phyloP scores from a whole-genome alignment of 35 echinoderm and acorn worm species.

The Acanthaster planci region DNA sequence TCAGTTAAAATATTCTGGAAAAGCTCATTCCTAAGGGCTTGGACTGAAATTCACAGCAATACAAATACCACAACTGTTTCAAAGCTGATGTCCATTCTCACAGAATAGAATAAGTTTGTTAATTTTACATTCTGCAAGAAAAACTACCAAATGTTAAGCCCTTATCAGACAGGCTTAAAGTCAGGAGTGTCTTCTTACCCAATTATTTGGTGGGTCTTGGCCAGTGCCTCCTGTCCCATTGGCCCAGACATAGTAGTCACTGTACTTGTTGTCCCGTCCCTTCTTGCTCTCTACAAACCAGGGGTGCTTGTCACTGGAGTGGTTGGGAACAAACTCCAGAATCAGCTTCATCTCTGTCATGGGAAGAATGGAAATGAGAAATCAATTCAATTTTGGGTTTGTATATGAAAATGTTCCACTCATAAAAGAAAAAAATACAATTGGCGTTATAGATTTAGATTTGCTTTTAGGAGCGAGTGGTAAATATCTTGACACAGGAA shows the following conservation, averaged over 20 bases:
- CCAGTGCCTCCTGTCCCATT: constrained; percentile 22
- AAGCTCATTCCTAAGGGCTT: no score
- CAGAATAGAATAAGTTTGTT: neutral
- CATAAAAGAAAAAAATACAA: no score
- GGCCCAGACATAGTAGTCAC: constrained; percentile 90
- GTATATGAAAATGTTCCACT: no score
- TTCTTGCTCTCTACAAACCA: constrained; percentile 75
- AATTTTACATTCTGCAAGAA: neutral
- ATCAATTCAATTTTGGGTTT: no score
- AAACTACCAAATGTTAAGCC: neutral
- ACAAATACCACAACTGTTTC: neutral
- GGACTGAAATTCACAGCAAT: no score
- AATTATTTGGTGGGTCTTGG: constrained; percentile 62
- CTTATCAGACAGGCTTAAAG: neutral
- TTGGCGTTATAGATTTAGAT: no score
- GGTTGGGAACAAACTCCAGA: constrained; percentile 92
- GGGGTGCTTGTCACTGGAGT: constrained; percentile 87
- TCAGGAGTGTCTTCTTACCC: constrained; percentile 46
- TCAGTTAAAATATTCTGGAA: no score
- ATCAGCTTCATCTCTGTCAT: constrained; percentile 78
- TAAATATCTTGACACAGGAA: no score
- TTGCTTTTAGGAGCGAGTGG: no score
- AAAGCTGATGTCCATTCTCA: neutral
- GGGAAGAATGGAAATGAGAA: neutral
- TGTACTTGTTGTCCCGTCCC: constrained; percentile 46